A percentile compares a stretch with the other conserved stretches of the same genome.
Conservation (phyloP, 1,140 invertebrate species). For the Berghia stephanieae region DNA sequence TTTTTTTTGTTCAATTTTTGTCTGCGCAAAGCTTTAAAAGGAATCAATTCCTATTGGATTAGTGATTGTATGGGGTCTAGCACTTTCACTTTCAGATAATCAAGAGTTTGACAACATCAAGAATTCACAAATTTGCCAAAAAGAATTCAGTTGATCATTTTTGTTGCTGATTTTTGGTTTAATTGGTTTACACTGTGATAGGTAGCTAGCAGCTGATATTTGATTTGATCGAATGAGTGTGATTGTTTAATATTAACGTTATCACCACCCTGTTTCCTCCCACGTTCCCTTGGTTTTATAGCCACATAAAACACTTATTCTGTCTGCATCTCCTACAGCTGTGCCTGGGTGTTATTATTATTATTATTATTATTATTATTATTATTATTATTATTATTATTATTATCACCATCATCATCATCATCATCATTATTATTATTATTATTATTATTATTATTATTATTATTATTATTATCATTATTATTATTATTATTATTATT, state of each 20-base stretch:
- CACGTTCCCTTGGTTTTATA: no score
- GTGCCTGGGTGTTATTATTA: neutral
- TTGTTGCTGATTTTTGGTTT: neutral
- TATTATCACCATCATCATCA: neutral
- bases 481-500: neutral
- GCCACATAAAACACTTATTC: no score
- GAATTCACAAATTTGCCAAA: no score
- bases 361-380: neutral
- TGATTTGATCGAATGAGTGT: neutral
- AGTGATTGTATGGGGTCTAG: no score
- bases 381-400: conserved; percentile 12
- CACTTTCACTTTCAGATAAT: no score
- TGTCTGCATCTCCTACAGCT: neutral
- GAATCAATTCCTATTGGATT: no score
- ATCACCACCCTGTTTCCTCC: no score
- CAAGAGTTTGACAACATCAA: no score
- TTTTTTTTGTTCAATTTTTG: no score
- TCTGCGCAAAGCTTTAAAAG: no score
- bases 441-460: no score
- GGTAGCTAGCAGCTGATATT: neutral
- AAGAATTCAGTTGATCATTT: neutral
- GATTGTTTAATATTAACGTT: neutral
- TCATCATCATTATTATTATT: neutral
- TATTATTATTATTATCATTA: neutral
- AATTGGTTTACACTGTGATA: neutral